Evolutionary conservation across 1,140 invertebrate species (phyloP).

Genomic region (Cotesia glomerata): DNA sequence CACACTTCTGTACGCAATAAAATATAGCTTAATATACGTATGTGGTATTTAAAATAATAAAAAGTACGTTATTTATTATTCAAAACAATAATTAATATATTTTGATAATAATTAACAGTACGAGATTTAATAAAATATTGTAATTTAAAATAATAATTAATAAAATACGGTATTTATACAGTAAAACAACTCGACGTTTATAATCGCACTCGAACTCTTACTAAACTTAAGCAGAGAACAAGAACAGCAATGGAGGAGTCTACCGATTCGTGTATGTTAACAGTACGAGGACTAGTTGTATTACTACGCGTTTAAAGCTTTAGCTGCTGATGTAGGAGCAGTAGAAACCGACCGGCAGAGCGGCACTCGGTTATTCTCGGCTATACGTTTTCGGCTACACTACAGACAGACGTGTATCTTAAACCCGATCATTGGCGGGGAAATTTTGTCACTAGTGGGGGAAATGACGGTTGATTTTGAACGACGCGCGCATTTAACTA

Average conservation of each 20-base stretch:
- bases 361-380: background rate
- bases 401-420: no score
- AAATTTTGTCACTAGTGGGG: background rate
- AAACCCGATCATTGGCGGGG: no score
- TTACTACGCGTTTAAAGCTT: slow-evolving; percentile 49
- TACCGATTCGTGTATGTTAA: slow-evolving; percentile 38
- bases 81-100: no score
- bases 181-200: slow-evolving; percentile 39
- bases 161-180: no score
- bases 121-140: no score
- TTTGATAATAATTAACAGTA: no score
- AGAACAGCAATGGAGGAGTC: slow-evolving; percentile 54
- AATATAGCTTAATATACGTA: no score
- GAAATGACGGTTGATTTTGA: background rate
- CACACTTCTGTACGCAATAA: no score
- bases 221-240: background rate
- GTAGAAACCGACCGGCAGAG: background rate
- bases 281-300: slow-evolving; percentile 49
- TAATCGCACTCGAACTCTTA: slow-evolving; percentile 48
- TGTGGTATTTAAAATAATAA: no score
- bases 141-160: no score
- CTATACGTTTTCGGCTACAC: no score
- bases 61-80: no score
- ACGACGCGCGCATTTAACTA: slow-evolving; percentile 1
- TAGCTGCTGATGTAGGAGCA: background rate